Conservation (phyloP, 35 echinoderm and acorn worm genomes). For the Chiridota heheva region DNA sequence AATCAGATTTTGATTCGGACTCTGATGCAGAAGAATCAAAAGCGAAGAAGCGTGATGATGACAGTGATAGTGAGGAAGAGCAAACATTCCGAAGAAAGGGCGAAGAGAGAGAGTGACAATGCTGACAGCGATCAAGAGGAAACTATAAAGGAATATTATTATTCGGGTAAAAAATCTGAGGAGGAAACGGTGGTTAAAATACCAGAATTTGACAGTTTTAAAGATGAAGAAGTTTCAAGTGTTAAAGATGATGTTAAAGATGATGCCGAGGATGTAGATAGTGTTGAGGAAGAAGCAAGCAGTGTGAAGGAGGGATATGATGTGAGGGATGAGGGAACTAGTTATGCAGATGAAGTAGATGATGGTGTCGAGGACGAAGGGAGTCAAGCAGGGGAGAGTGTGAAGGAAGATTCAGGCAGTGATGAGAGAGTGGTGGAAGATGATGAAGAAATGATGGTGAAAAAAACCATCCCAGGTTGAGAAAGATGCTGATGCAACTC, state of each 20-base stretch:
- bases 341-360: background rate
- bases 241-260: background rate
- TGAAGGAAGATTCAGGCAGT: conserved; percentile 12
- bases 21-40: conserved; percentile 17
- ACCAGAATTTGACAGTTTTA: too few species aligned
- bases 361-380: conserved; percentile 25
- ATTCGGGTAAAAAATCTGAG: background rate
- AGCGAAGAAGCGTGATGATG: conserved; percentile 39
- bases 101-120: background rate
- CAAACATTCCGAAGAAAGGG: conserved; percentile 8
- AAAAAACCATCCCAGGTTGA: background rate
- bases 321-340: too few species aligned
- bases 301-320: too few species aligned
- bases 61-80: conserved; percentile 47
- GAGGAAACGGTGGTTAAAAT: background rate
- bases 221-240: too few species aligned
- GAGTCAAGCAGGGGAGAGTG: conserved; percentile 10
- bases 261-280: background rate
- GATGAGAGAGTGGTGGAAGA: conserved; percentile 3
- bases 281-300: too few species aligned
- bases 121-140: background rate
- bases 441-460: background rate
- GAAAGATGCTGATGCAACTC: conserved; percentile 11
- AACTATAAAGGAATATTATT: background rate
- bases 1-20: too few species aligned